These are phyloP conservation scores for Ginglymostoma cirratum DNA, from an alignment of 2,113 vertebrate genomes.

Conservation along the genomic window DNA sequence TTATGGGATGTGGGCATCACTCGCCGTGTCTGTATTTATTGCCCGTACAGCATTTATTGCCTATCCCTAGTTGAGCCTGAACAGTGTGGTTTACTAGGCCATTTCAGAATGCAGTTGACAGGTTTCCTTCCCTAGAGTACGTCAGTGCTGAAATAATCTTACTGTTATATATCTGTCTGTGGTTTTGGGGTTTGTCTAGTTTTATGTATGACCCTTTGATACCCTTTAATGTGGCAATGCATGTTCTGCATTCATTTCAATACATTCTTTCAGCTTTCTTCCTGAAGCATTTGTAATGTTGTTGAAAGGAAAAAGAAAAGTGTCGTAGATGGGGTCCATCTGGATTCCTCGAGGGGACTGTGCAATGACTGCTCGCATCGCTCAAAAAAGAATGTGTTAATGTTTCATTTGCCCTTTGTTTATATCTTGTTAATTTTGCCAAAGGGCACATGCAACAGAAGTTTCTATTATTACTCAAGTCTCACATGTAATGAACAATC, in stretches of 20 bases:
- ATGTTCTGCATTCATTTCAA: not conserved
- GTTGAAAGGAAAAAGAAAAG: not conserved
- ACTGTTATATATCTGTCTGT: not conserved
- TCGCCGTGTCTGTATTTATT: too few relatives aligned
- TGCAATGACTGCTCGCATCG: not conserved
- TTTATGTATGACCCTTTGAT: not conserved
- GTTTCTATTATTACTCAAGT: conserved; percentile 11
- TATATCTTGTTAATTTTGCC: not conserved
- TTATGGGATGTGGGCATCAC: too few relatives aligned
- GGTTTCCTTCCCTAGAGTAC: too few relatives aligned
- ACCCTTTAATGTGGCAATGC: not conserved
- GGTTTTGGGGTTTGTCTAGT: not conserved
- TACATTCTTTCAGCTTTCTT: not conserved
- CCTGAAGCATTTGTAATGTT: not conserved
- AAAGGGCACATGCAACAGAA: not conserved
- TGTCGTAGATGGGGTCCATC: not conserved
- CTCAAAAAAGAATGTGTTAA: not conserved
- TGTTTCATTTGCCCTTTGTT: not conserved
- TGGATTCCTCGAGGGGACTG: not conserved
- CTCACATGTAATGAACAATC: not conserved
- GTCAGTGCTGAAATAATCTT: not conserved
- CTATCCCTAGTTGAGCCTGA: too few relatives aligned
- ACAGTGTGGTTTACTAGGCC: too few relatives aligned
- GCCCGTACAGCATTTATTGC: too few relatives aligned
- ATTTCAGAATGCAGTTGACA: too few relatives aligned